Base-by-base conservation (phyloP, 2,797 vertebrate genomes). In the Streptopelia turtur region DNA sequence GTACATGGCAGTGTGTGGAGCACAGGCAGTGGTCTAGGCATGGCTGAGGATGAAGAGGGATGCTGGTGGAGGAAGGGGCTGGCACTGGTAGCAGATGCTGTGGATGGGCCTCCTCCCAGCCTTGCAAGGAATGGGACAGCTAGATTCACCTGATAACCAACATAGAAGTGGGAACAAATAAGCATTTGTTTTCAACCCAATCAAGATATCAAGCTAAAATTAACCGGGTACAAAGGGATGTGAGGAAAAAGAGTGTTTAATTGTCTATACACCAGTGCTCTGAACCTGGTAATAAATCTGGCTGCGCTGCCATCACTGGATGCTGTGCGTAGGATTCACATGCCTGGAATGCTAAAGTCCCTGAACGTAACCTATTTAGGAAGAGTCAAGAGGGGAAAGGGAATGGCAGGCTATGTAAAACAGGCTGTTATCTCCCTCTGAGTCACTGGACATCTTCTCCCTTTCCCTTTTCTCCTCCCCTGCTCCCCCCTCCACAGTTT, bases 301-400 rank as follows among this genome's bases (percentile, higher is more conserved):
- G 37, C 60, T 70, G 53, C 3, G 6, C 30, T 87, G 49, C 82
- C 60, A 23, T 87, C 71, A 20, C 68, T 83, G 71, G 55, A 60
- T 87, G 39, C 49, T 85, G 57, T 56, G 60, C 1, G 2, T 22
- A 52, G 93, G 81, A 80, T 56, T 89, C 63, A 60, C 64, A 63
- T 41, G 56, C 49, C 87, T 93, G 94, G 82, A 94, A 95, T 80
- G 82, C 33, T 85, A 39, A 85, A 76, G 14, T 71, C 75, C 2
- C 1, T 53, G 41, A 87, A 94, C 0, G 45, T 95, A 92, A 80
- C 91, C 87, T 95, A 92, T 94, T 94, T 96, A 95, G 95, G 91
- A 96, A 96, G 79, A 96, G 84, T 64, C 64, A 91, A 78, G 60
- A 94, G 64, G 64, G 82, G 82, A 94, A 85, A 66, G 25, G 43